A percentile compares a stretch with the other conserved stretches of the same genome.
These are phyloP conservation scores for Drosophila koepferae DNA, from an alignment of 2,888 invertebrate species.

Conservation along the genomic window DNA sequence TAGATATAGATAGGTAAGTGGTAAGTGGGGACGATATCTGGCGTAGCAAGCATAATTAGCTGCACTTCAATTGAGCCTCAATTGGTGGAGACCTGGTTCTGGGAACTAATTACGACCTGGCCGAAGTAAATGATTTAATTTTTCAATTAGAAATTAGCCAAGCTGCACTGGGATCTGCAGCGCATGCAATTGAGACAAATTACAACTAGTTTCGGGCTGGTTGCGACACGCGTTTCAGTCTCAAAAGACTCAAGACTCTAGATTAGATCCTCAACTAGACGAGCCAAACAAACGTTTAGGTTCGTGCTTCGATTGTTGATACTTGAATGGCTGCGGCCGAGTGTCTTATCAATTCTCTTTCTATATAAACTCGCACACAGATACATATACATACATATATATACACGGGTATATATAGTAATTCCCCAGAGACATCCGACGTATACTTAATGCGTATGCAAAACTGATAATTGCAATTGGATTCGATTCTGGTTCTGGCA, in stretches of 20 bases:
- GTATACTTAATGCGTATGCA: conserved; percentile 71
- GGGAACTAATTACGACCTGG: conserved; percentile 63
- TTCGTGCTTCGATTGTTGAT: conserved; percentile 57
- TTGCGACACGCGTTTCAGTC: conserved; percentile 33
- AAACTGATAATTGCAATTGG: conserved; percentile 69
- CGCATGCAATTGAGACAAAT: conserved; percentile 73
- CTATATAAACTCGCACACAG: conserved; percentile 20
- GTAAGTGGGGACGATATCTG: neutral
- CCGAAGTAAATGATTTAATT: conserved; percentile 77
- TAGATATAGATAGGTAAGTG: neutral
- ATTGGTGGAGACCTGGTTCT: conserved; percentile 44
- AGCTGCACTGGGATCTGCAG: conserved; percentile 4
- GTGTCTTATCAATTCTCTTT: conserved; percentile 60
- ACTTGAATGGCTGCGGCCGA: conserved; percentile 42
- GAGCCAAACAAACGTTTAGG: conserved; percentile 53
- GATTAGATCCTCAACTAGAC: conserved; percentile 37
- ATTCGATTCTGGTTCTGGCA: conserved; percentile 36
- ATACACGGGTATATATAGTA: conserved; percentile 26
- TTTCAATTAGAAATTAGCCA: conserved; percentile 74
- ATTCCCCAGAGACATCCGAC: conserved; percentile 34
- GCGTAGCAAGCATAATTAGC: conserved; percentile 52
- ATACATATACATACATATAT: neutral
- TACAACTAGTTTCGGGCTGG: conserved; percentile 37
- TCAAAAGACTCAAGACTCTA: conserved; percentile 28
- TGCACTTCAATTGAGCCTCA: conserved; percentile 64